Evolutionary conservation across 1,140 invertebrate species (phyloP).

Genomic region (Ips nitidus): DNA sequence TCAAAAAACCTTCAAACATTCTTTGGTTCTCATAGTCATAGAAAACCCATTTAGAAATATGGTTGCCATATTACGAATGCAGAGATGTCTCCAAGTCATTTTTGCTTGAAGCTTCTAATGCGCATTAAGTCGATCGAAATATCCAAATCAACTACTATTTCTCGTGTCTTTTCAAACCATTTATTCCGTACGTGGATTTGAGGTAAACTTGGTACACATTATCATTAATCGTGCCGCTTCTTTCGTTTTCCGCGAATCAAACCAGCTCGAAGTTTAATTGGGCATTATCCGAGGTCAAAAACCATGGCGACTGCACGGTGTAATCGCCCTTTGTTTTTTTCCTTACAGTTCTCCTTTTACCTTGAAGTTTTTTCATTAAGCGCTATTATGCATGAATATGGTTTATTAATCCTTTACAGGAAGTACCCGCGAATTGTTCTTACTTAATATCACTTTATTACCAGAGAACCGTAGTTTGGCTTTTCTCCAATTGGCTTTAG

Average conservation of each 20-base stretch:
- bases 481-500: background rate
- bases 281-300: slow-evolving; percentile 32
- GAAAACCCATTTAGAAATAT: too few species aligned
- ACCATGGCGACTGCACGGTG: slow-evolving; percentile 28
- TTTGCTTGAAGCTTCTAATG: too few species aligned
- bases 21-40: too few species aligned
- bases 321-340: slow-evolving; percentile 35
- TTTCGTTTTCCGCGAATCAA: slow-evolving; percentile 20
- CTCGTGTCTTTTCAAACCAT: too few species aligned
- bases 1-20: too few species aligned
- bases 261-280: slow-evolving; percentile 28
- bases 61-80: too few species aligned
- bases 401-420: slow-evolving; percentile 23
- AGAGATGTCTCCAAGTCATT: too few species aligned
- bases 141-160: too few species aligned
- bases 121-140: too few species aligned
- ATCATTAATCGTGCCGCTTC: background rate
- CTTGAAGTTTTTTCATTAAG: slow-evolving; percentile 32
- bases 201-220: background rate
- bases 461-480: background rate
- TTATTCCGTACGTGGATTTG: too few species aligned
- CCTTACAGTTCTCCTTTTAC: slow-evolving; percentile 17
- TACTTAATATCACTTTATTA: slow-evolving; percentile 6
- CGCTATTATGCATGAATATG: slow-evolving; percentile 13
- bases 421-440: slow-evolving; percentile 5